Percentiles rank a stretch among this genome's conserved stretches.
These are phyloP conservation scores for Catocala sponsa DNA, from an alignment of 2,888 invertebrate genomes.

Conservation along the genomic window DNA sequence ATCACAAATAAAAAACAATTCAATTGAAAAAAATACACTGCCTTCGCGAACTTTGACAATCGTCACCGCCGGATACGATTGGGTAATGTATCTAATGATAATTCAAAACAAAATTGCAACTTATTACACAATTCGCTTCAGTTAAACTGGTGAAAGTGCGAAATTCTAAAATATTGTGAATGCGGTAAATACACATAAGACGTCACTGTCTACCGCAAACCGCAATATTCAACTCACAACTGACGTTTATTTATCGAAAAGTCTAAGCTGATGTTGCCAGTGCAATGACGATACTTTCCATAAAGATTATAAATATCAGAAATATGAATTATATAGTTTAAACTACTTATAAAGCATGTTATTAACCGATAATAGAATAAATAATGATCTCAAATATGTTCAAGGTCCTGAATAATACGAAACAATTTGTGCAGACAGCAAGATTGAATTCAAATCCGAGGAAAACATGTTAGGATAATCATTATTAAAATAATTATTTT, in stretches of 20 bases:
- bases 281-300: too few relatives aligned
- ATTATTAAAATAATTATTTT: too few relatives aligned
- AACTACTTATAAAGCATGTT: too few relatives aligned
- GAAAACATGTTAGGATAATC: too few relatives aligned
- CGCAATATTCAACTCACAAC: slow-evolving; percentile 78
- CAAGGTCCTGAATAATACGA: too few relatives aligned
- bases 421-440: too few relatives aligned
- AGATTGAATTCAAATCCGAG: too few relatives aligned
- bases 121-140: slow-evolving; percentile 58
- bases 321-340: too few relatives aligned
- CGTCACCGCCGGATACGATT: slow-evolving; percentile 30
- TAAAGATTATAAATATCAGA: too few relatives aligned
- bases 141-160: slow-evolving; percentile 73
- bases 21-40: slow-evolving; percentile 64
- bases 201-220: slow-evolving; percentile 68
- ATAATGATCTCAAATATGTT: too few relatives aligned
- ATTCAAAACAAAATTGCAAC: slow-evolving; percentile 35
- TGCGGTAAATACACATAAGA: slow-evolving; percentile 52
- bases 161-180: slow-evolving; percentile 60
- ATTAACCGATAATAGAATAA: too few relatives aligned
- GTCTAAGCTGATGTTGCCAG: slow-evolving; percentile 48
- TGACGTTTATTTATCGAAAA: slow-evolving; percentile 62
- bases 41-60: slow-evolving; percentile 46
- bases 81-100: slow-evolving; percentile 23
- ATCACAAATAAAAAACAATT: slow-evolving; percentile 76